Base-by-base conservation (phyloP, 1,140 invertebrate genomes). In the Drosophila melanica region DNA sequence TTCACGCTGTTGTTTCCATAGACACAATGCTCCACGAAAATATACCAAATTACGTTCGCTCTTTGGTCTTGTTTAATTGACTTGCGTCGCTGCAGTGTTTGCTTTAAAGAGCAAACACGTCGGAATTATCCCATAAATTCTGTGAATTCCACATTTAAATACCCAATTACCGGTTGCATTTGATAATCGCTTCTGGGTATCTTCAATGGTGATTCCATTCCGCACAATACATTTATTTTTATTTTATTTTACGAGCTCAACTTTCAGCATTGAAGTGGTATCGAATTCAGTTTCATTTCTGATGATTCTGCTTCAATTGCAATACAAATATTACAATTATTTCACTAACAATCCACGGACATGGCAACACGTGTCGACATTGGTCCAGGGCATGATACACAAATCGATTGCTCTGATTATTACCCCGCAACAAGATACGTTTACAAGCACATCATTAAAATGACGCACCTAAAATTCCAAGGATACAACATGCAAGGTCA, bases 1-100 rank as follows among this genome's bases (percentile, higher is more conserved):
- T 33, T 35, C 33, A 35, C 33, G 44, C 45, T 14, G 16, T 16
- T 14, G 63, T 59, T 59, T 27, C 63, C 41, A 72, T 59, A 54
- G 54, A 35, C 14, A 45, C 27, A 30, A n/a, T 37, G 37, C 35
- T 27, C 37, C 20, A 42, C 30, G 33, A 69, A 51, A 66, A 20
- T 33, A 53, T 45, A 66, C 33, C 39, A 39, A 51, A 59, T 72
- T 47, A 50, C 9, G 55, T 11, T 10, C 47, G 16, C 10, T 11
- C 10, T 14, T 37, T 9, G 16, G 9, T 6, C 30, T 39, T 45
- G 20, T 9, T 16, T 53, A 71, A 59, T 66, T 67, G 69, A n/a
- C 30, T 30, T 37, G 3, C 47, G 10, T 20, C 14, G 30, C 30
- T 2, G 12, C 30, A 1, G 11, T 42, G 53, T 41, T 27, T 9